Base-by-base conservation (phyloP, 2,113 vertebrate genomes). In the Grantiella picta region DNA sequence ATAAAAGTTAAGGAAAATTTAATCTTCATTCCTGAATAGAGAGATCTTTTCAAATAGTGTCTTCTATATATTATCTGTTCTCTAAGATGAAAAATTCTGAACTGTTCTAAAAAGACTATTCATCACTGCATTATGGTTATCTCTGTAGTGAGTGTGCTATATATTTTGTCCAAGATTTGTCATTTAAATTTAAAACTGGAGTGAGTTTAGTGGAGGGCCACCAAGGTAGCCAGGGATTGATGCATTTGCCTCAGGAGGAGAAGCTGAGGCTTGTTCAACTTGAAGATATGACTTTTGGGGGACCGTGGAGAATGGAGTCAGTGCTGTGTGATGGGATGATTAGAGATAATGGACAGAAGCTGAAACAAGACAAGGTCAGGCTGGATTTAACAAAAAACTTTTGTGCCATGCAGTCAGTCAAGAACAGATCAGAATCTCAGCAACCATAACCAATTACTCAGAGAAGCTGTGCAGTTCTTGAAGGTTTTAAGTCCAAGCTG, bases 281-380 rank as follows among this genome's bases (percentile, higher is more conserved):
- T 25, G 40, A 64, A 82, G 13, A 40, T 44, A 24, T 0, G 5
- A 19, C 12, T 89, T 79, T 83, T 47, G 44, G 10, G n/a, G 6
- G 10, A 17, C 45, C 7, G 59, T 56, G 8, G 77, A 84, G 38
- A 33, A 72, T 69, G 56, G 14, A 85, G 13, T 22, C 40, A 49
- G n/a, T 35, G 59, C 20, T 92, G 25, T 0, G 0, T 24, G 35
- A 22, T 49, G 13, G 15, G 21, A 66, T 18, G 38, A 50, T 31
- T 65, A 71, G 54, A 45, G 15, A 42, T 33, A 69, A 56, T 1
- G 2, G 29, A 7, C 21, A 72, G 66, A 91, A 75, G 20, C 11
- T 82, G 35, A 79, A 87, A 75, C 25, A 90, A 76, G 44, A 21
- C 22, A 75, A 91, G 15, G 42, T 79, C 29, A 33, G 61, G 15